Evolutionary conservation across 2,888 invertebrate species (phyloP), one percentile per base, ranked within the genome.

Genomic region (Agrilus mali): DNA sequence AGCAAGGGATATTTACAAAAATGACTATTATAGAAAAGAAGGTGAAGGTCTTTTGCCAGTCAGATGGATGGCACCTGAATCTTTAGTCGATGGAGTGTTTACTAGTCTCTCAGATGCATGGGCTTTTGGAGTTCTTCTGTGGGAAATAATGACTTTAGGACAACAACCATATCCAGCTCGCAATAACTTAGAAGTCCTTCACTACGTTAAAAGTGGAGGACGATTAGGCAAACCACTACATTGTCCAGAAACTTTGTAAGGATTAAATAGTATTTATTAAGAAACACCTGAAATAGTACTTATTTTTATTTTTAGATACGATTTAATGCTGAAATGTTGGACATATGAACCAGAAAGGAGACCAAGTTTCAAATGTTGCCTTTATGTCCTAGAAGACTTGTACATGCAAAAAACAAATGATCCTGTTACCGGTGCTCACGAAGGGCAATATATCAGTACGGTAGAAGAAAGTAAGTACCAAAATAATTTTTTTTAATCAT

Each of bases 61-160:
- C 1, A 74, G 95, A 34, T 97, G 97, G 97, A 96, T 98, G 95
- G 85, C 95, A 0, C 96, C 96, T 2, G 98, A 98, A 67, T 92
- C 94, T 17, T 69, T 97, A 10, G 83, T 92, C 2, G 95, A 96
- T 61, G 95, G 96, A 0, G 86, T 96, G 1, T 98, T 96, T 63
- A 94, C 95, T 0, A 87, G 88, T 40, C 95, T 96, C 62, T 92
- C 93, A 0, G 97, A 97, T 65, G 94, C 96, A 4, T 96, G 96
- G 96, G 83, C 90, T 0, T 92, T 90, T 69, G 89, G 86, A 0
- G 86, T 97, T 0, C 70, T 97, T 3, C 78, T 95, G 60, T 97
- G 96, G 95, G 98, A 98, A 73, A 89, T 97, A 38, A 78, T 97
- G 61, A 92, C 96, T 0, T 68, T 97, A 40, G 97, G 97, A 0